phyloP scores from a whole-genome alignment of 2,888 invertebrate genomes.

The Eremobia ochroleuca region DNA sequence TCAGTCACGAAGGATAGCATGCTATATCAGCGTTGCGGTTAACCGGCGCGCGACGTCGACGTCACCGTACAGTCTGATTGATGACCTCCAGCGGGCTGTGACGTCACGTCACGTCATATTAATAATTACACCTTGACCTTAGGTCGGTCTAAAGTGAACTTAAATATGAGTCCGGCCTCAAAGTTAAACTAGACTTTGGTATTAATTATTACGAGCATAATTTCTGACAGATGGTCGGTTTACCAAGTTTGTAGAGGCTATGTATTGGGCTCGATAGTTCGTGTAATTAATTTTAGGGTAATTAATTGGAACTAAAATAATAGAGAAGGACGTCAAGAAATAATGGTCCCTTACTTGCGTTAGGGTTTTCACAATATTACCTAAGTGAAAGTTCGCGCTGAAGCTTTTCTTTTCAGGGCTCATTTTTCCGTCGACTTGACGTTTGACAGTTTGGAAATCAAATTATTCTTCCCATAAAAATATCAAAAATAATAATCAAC shows the following conservation, averaged over 20 bases:
- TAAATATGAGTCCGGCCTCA: constrained; percentile 39
- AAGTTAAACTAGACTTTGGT: constrained; percentile 52
- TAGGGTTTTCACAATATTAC: not conserved
- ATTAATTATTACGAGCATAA: constrained; percentile 54
- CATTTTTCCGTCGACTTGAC: not conserved
- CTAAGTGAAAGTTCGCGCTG: not conserved
- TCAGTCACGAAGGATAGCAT: constrained; percentile 76
- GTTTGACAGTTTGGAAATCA: not conserved
- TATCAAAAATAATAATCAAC: not conserved
- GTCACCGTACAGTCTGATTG: constrained; percentile 62
- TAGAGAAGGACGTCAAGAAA: constrained; percentile 1
- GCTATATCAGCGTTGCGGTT: constrained; percentile 88
- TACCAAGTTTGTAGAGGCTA: constrained; percentile 42
- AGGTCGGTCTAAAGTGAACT: constrained; percentile 48
- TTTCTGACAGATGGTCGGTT: constrained; percentile 37
- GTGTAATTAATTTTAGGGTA: constrained; percentile 28
- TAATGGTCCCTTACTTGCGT: not conserved
- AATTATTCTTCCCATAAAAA: not conserved
- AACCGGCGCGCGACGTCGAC: constrained; percentile 80
- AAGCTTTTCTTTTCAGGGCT: not conserved
- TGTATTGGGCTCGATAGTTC: constrained; percentile 32
- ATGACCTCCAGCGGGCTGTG: constrained; percentile 59
- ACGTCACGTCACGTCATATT: constrained; percentile 53
- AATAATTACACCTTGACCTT: constrained; percentile 54
- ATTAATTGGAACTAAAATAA: constrained; percentile 31